These are phyloP conservation scores for Tympanuchus pallidicinctus DNA, from an alignment of 2,113 vertebrate genomes.

Conservation along the genomic window DNA sequence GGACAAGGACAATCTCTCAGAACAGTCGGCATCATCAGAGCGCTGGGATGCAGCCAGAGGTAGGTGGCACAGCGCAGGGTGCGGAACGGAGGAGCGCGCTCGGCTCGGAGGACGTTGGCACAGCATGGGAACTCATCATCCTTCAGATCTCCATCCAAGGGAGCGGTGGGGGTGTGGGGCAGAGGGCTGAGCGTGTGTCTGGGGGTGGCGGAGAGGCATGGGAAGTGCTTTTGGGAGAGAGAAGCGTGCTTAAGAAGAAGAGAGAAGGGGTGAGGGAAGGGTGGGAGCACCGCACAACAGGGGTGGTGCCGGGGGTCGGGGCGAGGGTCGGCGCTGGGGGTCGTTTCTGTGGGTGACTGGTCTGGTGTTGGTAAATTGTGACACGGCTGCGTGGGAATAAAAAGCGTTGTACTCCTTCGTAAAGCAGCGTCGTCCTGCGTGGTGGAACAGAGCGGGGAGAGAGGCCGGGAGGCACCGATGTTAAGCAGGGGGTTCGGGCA, in stretches of 20 bases:
- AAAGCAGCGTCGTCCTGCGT: not conserved
- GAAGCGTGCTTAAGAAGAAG: not conserved
- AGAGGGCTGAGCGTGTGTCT: fast-evolving
- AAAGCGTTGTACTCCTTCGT: conserved; percentile 42
- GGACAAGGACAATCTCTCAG: not conserved
- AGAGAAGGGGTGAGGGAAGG: not conserved
- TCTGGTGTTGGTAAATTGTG: conserved; percentile 55
- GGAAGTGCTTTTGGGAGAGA: fast-evolving
- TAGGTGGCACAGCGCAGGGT: not conserved
- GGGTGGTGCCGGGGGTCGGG: not conserved
- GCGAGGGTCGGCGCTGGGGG: not conserved
- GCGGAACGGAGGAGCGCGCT: fast-evolving
- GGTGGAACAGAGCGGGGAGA: fast-evolving
- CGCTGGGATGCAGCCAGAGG: fast-evolving
- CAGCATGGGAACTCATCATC: fast-evolving
- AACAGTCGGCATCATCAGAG: fast-evolving
- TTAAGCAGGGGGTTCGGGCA: no score
- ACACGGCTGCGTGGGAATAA: conserved; percentile 62
- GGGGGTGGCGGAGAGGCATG: fast-evolving
- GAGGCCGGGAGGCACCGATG: not conserved
- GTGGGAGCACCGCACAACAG: fast-evolving
- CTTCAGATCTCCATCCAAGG: fast-evolving
- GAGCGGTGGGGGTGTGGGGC: fast-evolving
- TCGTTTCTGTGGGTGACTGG: conserved; percentile 17
- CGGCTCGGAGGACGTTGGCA: fast-evolving